These are phyloP conservation scores for Pantherophis vulpinus DNA, from an alignment of 2,797 vertebrate genomes.

Conservation along the genomic window DNA sequence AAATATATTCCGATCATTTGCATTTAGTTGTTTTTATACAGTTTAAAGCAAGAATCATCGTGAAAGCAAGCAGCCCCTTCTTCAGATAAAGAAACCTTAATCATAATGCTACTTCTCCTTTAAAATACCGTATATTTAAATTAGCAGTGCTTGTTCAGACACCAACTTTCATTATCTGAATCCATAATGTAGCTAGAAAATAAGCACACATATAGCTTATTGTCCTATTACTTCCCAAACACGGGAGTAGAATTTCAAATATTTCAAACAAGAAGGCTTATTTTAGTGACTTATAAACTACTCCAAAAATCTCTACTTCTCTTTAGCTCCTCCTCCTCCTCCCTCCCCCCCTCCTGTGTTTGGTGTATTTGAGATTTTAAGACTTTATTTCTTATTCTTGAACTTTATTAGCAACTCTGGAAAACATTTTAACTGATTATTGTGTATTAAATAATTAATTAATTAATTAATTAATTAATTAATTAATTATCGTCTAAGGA, in stretches of 20 bases:
- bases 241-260: neutral
- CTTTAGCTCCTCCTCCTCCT: neutral
- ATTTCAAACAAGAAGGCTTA: neutral
- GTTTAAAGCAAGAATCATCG: slow-evolving; percentile 16
- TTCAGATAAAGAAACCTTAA: slow-evolving; percentile 29
- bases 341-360: neutral
- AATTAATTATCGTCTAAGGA: neutral
- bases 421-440: neutral
- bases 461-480: too few relatives aligned
- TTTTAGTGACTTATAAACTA: neutral
- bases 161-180: neutral
- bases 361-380: neutral
- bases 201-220: neutral
- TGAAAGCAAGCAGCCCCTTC: neutral
- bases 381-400: neutral
- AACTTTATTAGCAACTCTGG: neutral
- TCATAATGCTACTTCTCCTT: slow-evolving; percentile 30
- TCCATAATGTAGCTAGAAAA: slow-evolving; percentile 10
- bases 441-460: too few relatives aligned
- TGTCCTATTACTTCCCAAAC: slow-evolving; percentile 17
- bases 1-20: slow-evolving; percentile 16
- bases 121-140: slow-evolving; percentile 4
- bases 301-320: neutral
- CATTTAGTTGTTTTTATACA: slow-evolving; percentile 2
- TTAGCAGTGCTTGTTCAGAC: slow-evolving; percentile 18